These are phyloP conservation scores for Temnothorax longispinosus DNA, from an alignment of 1,140 invertebrate species.

Conservation along the genomic window DNA sequence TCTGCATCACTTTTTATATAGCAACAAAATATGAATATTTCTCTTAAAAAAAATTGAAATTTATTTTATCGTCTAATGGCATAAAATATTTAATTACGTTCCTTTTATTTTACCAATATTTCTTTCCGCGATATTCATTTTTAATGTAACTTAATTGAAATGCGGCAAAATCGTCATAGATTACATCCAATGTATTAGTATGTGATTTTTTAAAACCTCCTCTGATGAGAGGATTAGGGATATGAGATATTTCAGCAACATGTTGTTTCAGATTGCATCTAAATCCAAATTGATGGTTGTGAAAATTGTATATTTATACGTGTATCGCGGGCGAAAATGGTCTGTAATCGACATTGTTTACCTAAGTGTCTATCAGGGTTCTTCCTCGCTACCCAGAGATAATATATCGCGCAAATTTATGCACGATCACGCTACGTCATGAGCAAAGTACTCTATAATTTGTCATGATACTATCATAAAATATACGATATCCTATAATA, in stretches of 20 bases:
- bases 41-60: background rate
- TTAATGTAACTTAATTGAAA: slow-evolving; percentile 40
- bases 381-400: slow-evolving; percentile 41
- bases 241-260: background rate
- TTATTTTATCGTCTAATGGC: background rate
- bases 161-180: background rate
- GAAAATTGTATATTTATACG: slow-evolving; percentile 49
- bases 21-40: background rate
- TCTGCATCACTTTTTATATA: background rate
- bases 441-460: slow-evolving; percentile 34
- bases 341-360: slow-evolving; percentile 50
- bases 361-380: slow-evolving; percentile 45
- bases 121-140: slow-evolving; percentile 11
- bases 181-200: background rate
- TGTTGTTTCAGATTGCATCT: slow-evolving; percentile 20
- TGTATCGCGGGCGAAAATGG: background rate
- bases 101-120: background rate
- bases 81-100: slow-evolving; percentile 24
- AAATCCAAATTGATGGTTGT: background rate
- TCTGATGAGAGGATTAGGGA: background rate
- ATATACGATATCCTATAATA: slow-evolving; percentile 22
- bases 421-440: slow-evolving; percentile 57
- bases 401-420: slow-evolving; percentile 59
- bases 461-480: slow-evolving; percentile 46
- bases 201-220: background rate